Percentiles rank a stretch among this genome's conserved stretches.
Evolutionary conservation across 2,113 vertebrate species (phyloP).

Genomic region (Morone chrysops): DNA sequence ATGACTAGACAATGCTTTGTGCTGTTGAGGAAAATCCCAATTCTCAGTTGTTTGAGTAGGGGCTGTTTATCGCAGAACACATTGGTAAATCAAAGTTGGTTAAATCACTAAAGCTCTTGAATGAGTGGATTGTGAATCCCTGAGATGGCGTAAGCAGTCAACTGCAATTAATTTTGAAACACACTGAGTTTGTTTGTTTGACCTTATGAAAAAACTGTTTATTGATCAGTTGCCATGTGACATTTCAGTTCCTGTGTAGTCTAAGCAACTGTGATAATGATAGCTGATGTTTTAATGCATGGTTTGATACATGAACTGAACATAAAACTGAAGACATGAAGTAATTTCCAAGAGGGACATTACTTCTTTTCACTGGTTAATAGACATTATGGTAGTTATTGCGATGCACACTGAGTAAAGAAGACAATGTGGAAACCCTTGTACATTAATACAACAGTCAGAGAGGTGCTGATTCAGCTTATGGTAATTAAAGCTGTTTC

Average conservation of each 20-base stretch:
- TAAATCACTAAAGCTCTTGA: slow-evolving; percentile 17
- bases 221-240: slow-evolving; percentile 41
- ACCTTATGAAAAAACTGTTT: background rate
- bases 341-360: background rate
- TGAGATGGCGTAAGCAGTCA: background rate
- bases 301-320: background rate
- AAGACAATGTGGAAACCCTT: background rate
- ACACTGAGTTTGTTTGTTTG: slow-evolving; percentile 28
- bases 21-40: slow-evolving; percentile 23
- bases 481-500: background rate
- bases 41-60: background rate
- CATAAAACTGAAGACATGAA: background rate
- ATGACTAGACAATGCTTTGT: slow-evolving; percentile 7
- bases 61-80: background rate
- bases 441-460: background rate
- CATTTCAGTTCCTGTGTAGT: slow-evolving; percentile 9
- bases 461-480: background rate
- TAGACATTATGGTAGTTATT: background rate
- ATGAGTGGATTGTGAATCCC: background rate
- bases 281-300: background rate
- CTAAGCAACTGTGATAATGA: background rate
- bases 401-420: background rate
- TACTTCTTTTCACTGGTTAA: background rate
- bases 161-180: background rate
- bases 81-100: slow-evolving; percentile 12